Base-by-base conservation (phyloP, 1,140 invertebrate species). In the Scaptomyza hsui region DNA sequence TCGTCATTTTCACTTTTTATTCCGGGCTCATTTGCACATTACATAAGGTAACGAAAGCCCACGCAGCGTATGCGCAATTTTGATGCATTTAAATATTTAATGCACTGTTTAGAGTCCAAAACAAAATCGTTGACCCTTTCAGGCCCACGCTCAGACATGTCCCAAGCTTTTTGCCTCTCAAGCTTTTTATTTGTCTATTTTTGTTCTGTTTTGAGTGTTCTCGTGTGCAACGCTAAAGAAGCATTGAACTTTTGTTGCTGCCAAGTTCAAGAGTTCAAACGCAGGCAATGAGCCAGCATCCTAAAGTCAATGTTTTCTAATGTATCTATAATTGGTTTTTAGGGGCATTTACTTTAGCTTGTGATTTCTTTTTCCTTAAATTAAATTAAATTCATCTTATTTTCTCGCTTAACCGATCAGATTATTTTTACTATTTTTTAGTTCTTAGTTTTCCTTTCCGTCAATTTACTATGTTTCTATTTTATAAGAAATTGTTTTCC, bases 191-290 rank as follows among this genome's bases (percentile, higher is more conserved):
- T 39, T 55, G 39, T 55, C 56, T 37, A 35, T 35, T 35, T 35
- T 52, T 55, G 26, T 29, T 29, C 26, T 61, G 26, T 60, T 55
- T 29, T 53, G 42, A 32, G 57, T 47, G 41, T 29, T 29, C 15
- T 48, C 53, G 35, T 52, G 24, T 26, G 5, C 24, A 26, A 26
- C 5, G 4, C 18, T 15, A 3, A 65, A 55, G 72, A 81, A 71
- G 62, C 82, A 68, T 86, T 86, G 82, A 86, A 88, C 82, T 75
- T 57, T 65, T 52, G 21, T 52, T n/a, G 64, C 42, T 70, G 64
- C 74, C 78, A 75, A 81, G 82, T 86, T 86, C 82, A 88, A 81
- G 78, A 88, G 81, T 88, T 86, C 81, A 85, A 29, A 52, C 67
- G 56, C 4, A 44, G 16, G 45, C 61, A 42, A 39, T 64, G 55